These are phyloP conservation scores for Tyrannus savana DNA, from an alignment of 2,113 vertebrate genomes.

Conservation along the genomic window DNA sequence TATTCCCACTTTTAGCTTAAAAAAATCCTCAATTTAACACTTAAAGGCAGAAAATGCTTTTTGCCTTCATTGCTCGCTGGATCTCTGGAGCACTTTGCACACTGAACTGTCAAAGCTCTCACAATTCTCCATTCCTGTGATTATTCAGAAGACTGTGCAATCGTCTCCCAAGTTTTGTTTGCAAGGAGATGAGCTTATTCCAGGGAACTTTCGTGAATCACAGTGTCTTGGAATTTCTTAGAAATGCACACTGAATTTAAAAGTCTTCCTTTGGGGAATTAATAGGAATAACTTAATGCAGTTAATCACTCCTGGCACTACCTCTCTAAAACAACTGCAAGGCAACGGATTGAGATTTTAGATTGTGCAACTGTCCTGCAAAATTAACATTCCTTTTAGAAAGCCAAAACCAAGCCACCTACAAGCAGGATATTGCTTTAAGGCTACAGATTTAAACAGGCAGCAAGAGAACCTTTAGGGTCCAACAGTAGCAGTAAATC, in stretches of 20 bases:
- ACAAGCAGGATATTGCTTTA: neutral
- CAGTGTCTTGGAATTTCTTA: neutral
- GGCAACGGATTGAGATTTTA: neutral
- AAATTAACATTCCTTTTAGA: neutral
- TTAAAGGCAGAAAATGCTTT: neutral
- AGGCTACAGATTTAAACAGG: neutral
- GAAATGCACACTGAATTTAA: neutral
- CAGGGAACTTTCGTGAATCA: neutral
- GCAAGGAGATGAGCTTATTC: neutral
- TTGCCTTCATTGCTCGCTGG: neutral
- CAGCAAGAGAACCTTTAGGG: neutral
- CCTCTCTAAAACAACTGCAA: neutral
- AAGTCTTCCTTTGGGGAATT: neutral
- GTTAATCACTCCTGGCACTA: neutral
- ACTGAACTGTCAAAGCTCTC: neutral
- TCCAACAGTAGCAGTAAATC: neutral
- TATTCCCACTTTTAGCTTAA: neutral
- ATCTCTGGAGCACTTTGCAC: neutral
- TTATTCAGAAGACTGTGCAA: neutral
- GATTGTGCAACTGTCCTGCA: neutral
- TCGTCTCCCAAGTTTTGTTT: neutral
- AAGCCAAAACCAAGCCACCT: neutral
- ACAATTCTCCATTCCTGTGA: neutral
- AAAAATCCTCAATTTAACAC: neutral
- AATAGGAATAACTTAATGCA: neutral